Evolutionary conservation across 2,797 vertebrate genomes (phyloP), one percentile per base, ranked within the genome.

Genomic region (Eospalax fontanierii): DNA sequence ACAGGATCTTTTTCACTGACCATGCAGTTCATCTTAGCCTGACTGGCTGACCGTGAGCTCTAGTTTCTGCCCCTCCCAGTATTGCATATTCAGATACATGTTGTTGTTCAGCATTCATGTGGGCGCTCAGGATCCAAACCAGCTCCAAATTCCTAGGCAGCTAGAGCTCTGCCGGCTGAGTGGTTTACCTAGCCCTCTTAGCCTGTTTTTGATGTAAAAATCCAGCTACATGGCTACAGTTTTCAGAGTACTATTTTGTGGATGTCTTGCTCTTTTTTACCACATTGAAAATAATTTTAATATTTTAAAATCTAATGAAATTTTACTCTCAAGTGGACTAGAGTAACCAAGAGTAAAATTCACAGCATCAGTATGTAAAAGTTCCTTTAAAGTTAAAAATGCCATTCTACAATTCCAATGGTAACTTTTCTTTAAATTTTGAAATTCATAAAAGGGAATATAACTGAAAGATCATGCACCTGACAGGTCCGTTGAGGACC

Each of bases 241-340:
- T 87, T 83, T 76, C 19, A 74, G 22, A 59, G 33, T 84, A 61
- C 61, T 65, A 40, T 57, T 95, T 79, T 74, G 50, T 85, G 71
- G 6, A 54, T 68, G 2, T 40, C 83, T 50, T 54, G 0, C 73
- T 87, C 81, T 11, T 71, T 80, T 79, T 95, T 5, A 87, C 38
- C 91, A 68, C 16, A 90, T 0, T 71, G 61, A 87, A 14, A 86
- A 71, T 14, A 91, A 70, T n/a, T n/a, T 35, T 70, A 14, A 70
- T 70, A n/a, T 18, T 70, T 33, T 10, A 40, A n/a, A 73, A 21
- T 75, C 95, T 84, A 76, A 59, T 35, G 18, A 79, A 92, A 87
- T 90, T 84, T 95, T 92, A 90, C n/a, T 93, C 14, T 89, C 6
- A 84, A 70, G 78, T 59, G 54, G 26, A 71, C 24, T 87, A n/a